Evolutionary conservation across 1,140 invertebrate genomes (phyloP).

Genomic region (Drosophila busckii): DNA sequence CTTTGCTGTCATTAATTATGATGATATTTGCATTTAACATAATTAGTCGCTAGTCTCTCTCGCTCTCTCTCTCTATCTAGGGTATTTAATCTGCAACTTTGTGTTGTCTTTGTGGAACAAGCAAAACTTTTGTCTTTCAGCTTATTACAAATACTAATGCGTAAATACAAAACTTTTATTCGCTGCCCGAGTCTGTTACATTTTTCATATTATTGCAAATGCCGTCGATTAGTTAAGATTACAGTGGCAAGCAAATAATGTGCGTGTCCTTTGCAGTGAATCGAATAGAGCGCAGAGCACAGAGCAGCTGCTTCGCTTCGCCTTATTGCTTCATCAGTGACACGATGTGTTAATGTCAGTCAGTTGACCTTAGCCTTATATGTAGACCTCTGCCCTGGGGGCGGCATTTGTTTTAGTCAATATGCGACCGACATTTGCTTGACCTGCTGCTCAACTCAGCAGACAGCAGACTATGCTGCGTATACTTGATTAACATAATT

Average conservation of each 20-base stretch:
- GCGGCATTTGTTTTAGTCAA: constrained; percentile 68
- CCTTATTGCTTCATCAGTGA: constrained; percentile 45
- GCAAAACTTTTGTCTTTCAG: no score
- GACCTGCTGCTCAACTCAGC: constrained; percentile 1
- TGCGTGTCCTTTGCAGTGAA: no score
- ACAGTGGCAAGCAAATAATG: constrained; percentile 73
- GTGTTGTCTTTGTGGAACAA: no score
- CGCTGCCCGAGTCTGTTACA: constrained; percentile 48
- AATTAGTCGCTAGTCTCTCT: no score
- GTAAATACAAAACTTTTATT: no score
- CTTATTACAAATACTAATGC: no score
- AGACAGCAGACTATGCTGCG: constrained; percentile 18
- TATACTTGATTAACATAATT: constrained; percentile 52
- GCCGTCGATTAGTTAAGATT: constrained; percentile 73
- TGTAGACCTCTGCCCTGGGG: not conserved
- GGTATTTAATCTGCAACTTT: not conserved
- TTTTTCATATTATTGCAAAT: constrained; percentile 72
- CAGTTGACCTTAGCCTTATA: constrained; percentile 23
- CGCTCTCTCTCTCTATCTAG: no score
- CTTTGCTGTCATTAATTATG: no score
- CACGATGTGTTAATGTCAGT: constrained; percentile 74
- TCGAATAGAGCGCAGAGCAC: no score
- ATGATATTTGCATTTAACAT: no score
- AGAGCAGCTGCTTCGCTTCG: constrained; percentile 39
- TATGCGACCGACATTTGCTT: constrained; percentile 22